Percentiles rank a stretch among this genome's conserved stretches.
These are phyloP conservation scores for Oryctes rhinoceros DNA, from an alignment of 1,140 invertebrate species.

Conservation along the genomic window DNA sequence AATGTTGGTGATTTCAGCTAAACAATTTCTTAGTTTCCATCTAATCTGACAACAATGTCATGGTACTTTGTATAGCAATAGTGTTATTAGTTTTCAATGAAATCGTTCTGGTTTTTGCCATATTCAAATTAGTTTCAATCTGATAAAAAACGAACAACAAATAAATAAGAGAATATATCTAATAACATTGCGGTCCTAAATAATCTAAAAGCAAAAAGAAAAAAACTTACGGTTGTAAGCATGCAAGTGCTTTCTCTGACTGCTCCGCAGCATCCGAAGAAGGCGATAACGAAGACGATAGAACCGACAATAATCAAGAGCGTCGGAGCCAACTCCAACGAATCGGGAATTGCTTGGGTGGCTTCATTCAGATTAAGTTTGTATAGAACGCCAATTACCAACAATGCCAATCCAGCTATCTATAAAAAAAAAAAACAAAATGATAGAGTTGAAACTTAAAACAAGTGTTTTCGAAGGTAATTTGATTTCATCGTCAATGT, in stretches of 20 bases:
- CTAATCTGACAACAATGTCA: no score
- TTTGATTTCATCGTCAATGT: no score
- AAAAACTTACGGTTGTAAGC: constrained; percentile 72
- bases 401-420: constrained; percentile 56
- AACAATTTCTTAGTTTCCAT: no score
- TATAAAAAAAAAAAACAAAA: constrained; percentile 46
- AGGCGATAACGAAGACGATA: constrained; percentile 81
- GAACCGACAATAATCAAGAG: constrained; percentile 80
- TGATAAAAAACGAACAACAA: no score
- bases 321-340: constrained; percentile 67
- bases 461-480: not conserved
- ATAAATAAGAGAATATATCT: no score
- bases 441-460: not conserved
- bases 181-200: no score
- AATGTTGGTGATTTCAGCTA: no score
- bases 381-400: constrained; percentile 56
- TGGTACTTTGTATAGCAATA: no score
- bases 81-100: no score
- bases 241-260: constrained; percentile 82
- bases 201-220: not conserved
- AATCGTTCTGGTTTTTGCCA: no score
- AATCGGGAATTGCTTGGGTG: constrained; percentile 49
- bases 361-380: constrained; percentile 54
- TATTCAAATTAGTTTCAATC: no score
- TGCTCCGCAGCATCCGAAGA: constrained; percentile 88